phyloP scores from a whole-genome alignment of 2,113 vertebrate genomes.

The Balaeniceps rex region DNA sequence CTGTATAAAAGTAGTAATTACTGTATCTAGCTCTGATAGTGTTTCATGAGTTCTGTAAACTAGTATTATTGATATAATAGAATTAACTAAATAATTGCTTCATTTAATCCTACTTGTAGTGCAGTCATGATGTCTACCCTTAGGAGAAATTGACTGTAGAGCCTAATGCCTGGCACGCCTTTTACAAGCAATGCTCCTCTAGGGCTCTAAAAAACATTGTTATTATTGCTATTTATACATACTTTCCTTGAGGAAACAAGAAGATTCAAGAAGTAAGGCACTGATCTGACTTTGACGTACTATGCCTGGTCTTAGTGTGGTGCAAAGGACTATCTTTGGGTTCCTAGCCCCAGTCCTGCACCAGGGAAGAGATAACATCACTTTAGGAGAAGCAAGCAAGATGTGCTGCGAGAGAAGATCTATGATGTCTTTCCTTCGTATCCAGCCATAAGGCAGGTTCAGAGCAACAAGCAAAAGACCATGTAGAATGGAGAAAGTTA shows the following conservation, averaged over 20 bases:
- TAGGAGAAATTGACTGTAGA: neutral
- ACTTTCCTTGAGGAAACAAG: neutral
- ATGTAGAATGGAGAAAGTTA: neutral
- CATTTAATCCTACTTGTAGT: neutral
- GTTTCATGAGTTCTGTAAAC: neutral
- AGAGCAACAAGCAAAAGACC: neutral
- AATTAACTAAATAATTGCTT: constrained; percentile 19
- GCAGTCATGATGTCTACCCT: neutral
- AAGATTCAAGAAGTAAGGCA: neutral
- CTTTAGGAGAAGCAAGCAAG: neutral
- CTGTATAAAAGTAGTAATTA: constrained; percentile 3
- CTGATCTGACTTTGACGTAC: neutral
- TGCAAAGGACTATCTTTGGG: neutral
- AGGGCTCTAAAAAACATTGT: neutral
- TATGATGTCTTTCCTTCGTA: neutral
- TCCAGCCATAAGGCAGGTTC: neutral
- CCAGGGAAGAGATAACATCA: neutral
- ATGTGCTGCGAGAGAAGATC: neutral
- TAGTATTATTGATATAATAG: neutral
- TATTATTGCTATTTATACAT: neutral
- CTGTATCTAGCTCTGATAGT: neutral
- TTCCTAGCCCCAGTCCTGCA: neutral
- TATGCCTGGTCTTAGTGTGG: neutral
- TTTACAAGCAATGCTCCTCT: neutral
- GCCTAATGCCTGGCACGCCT: neutral